These are phyloP conservation scores for Metellina segmentata DNA, from an alignment of 2,888 invertebrate genomes.

Conservation along the genomic window DNA sequence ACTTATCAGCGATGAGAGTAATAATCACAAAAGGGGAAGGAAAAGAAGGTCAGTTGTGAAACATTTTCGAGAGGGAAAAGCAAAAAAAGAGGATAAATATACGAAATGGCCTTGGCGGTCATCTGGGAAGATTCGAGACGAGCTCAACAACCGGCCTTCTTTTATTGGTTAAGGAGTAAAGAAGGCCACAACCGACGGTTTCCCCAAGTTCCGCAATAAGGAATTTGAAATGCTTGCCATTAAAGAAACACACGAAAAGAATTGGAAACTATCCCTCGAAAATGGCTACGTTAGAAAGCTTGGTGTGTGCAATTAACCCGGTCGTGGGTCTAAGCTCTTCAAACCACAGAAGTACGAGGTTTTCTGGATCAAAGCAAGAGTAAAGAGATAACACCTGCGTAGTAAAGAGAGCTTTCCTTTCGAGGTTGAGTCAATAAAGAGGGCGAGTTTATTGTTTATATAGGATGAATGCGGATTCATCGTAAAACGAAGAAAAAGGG, in stretches of 20 bases:
- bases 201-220: background rate
- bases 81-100: conserved; percentile 23
- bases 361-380: background rate
- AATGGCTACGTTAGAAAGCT: background rate
- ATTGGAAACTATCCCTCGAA: background rate
- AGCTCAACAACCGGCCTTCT: conserved; percentile 25
- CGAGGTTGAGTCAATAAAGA: background rate
- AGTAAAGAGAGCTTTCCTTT: background rate
- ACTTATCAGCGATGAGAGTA: background rate
- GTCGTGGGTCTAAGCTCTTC: background rate
- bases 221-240: background rate
- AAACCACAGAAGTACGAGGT: background rate
- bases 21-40: background rate
- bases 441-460: background rate
- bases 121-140: background rate
- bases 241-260: background rate
- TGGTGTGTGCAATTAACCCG: background rate
- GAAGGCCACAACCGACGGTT: background rate
- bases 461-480: background rate
- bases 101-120: conserved; percentile 20
- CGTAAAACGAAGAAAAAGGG: background rate
- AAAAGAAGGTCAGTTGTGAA: conserved; percentile 20
- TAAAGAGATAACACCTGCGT: background rate
- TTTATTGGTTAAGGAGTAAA: background rate
- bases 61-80: background rate